A percentile compares a stretch with the other conserved stretches of the same genome.
These are phyloP conservation scores for Corapipo altera DNA, from an alignment of 2,113 vertebrate species.

Conservation along the genomic window DNA sequence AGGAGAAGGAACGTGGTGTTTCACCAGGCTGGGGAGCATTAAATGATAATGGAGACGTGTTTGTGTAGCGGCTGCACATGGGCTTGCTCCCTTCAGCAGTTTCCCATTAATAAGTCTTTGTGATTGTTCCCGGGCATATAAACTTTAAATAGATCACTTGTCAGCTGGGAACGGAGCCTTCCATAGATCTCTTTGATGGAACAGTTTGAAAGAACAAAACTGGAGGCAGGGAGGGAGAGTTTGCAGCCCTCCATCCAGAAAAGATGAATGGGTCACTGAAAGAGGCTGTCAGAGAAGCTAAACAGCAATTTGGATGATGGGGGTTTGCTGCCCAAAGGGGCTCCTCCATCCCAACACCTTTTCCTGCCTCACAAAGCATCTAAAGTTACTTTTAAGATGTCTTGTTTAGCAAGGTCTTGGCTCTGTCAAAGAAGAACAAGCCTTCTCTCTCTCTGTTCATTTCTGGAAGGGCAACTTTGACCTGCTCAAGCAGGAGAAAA, in stretches of 20 bases:
- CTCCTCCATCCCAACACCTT: background rate
- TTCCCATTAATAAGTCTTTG: slow-evolving; percentile 45
- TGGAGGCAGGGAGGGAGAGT: background rate
- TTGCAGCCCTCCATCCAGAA: background rate
- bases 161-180: slow-evolving; percentile 32
- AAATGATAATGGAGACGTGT: background rate
- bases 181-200: slow-evolving; percentile 58
- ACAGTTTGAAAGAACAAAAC: background rate
- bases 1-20: background rate
- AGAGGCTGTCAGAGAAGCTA: background rate
- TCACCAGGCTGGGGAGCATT: background rate
- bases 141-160: slow-evolving; percentile 55
- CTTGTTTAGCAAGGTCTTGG: background rate
- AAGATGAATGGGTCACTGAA: background rate
- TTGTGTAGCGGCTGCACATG: background rate
- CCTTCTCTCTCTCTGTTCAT: background rate
- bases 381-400: background rate
- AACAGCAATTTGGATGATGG: background rate
- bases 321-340: background rate
- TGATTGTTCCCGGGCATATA: background rate
- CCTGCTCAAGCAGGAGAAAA: background rate
- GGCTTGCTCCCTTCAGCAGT: background rate
- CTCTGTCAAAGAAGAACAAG: background rate
- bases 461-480: background rate
- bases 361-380: background rate